These are phyloP conservation scores for Alcis repandata DNA, from an alignment of 2,888 invertebrate species.

Conservation along the genomic window DNA sequence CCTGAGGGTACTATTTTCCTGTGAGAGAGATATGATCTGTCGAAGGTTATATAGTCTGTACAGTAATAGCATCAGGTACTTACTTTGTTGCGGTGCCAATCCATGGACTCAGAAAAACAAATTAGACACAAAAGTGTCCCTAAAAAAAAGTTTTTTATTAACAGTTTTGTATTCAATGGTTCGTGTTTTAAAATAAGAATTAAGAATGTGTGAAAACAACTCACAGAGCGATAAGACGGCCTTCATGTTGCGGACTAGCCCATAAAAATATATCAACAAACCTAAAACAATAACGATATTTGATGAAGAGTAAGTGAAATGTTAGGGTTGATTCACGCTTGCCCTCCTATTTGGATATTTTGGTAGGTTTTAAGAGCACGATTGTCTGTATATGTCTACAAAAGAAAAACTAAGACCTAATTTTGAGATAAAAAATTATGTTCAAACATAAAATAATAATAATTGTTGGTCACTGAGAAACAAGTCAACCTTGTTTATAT, in stretches of 20 bases:
- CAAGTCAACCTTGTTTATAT: too few relatives aligned
- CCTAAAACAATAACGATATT: not conserved
- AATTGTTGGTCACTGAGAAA: too few relatives aligned
- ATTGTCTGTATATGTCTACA: too few relatives aligned
- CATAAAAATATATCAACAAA: conserved; percentile 15
- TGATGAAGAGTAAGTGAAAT: not conserved
- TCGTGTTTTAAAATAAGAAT: not conserved
- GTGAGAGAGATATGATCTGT: too few relatives aligned
- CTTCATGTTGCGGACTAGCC: conserved; percentile 28
- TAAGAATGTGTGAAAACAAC: conserved; percentile 7
- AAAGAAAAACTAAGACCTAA: too few relatives aligned
- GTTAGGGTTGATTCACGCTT: not conserved
- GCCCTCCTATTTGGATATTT: too few relatives aligned
- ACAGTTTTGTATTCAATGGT: not conserved
- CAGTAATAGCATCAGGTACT: too few relatives aligned
- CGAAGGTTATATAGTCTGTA: too few relatives aligned
- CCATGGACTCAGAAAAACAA: conserved; percentile 30
- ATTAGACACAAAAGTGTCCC: conserved; percentile 35
- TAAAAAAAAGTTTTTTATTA: conserved; percentile 24
- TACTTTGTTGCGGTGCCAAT: conserved; percentile 40
- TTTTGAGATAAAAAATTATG: too few relatives aligned
- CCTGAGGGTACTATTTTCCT: too few relatives aligned
- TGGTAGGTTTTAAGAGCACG: too few relatives aligned
- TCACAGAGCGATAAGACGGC: conserved; percentile 26
- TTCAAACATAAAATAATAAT: too few relatives aligned